Evolutionary conservation across 2,888 invertebrate species (phyloP).

Genomic region (Cataglyphis rosenhaueri): DNA sequence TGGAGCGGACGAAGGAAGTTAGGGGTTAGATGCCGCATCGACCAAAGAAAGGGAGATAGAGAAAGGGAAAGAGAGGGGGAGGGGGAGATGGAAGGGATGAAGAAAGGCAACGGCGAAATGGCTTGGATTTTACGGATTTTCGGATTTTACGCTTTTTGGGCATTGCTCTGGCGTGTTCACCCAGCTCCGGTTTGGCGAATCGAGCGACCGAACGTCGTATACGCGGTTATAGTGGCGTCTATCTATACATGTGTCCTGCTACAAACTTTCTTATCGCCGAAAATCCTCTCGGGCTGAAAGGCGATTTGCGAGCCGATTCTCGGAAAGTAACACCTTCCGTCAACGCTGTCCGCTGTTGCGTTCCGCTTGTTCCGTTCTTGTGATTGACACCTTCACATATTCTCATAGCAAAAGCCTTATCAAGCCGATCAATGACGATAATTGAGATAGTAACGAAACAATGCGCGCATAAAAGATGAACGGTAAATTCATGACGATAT

Average conservation of each 20-base stretch:
- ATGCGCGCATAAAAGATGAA: not conserved
- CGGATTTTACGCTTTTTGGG: constrained; percentile 78
- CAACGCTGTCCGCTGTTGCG: constrained; percentile 28
- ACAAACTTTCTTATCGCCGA: constrained; percentile 66
- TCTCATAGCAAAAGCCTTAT: not conserved
- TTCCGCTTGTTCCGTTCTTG: constrained; percentile 32
- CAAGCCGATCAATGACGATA: constrained; percentile 37
- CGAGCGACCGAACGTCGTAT: constrained; percentile 37
- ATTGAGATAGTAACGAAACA: constrained; percentile 30
- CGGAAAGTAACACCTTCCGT: constrained; percentile 42
- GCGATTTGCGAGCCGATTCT: constrained; percentile 68
- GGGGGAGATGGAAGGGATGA: constrained; percentile 24
- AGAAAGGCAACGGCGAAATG: constrained; percentile 68
- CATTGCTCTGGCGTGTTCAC: constrained; percentile 55
- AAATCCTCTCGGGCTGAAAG: constrained; percentile 65
- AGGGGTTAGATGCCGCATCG: constrained; percentile 35
- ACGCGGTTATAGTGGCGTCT: constrained; percentile 20
- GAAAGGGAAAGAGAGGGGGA: not conserved
- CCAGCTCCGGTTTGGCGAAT: constrained; percentile 46
- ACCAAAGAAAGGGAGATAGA: constrained; percentile 24
- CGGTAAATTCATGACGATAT: constrained; percentile 26
- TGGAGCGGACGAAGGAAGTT: constrained; percentile 48
- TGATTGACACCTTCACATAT: not conserved
- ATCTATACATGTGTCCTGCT: constrained; percentile 53
- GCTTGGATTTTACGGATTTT: constrained; percentile 79